phyloP scores from a whole-genome alignment of 2,888 invertebrate genomes.

The Apamea monoglypha region DNA sequence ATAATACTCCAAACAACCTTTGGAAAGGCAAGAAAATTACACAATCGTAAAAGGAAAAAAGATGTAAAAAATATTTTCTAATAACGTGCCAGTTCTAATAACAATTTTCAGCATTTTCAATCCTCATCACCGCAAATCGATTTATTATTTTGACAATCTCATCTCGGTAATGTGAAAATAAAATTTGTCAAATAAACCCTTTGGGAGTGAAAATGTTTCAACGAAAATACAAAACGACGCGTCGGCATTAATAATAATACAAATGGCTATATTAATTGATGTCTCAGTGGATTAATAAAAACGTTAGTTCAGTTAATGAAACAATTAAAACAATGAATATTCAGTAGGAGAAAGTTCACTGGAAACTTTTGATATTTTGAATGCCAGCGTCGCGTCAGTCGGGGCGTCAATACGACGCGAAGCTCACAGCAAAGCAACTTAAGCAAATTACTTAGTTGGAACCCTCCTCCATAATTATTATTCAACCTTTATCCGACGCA shows the following conservation, averaged over 20 bases:
- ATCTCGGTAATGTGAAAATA: conserved; percentile 52
- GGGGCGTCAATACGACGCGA: conserved; percentile 61
- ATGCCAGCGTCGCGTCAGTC: conserved; percentile 63
- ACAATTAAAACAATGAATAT: conserved; percentile 75
- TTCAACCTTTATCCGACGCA: conserved; percentile 85
- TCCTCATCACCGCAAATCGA: conserved; percentile 47
- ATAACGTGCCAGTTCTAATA: conserved; percentile 19
- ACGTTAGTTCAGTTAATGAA: conserved; percentile 69
- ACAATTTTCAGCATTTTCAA: conserved; percentile 30
- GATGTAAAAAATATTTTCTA: not conserved
- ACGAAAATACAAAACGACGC: conserved; percentile 40
- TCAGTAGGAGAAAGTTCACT: conserved; percentile 69
- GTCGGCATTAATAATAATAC: conserved; percentile 46
- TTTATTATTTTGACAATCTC: conserved; percentile 56
- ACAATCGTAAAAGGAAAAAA: not conserved
- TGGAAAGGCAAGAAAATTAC: not conserved
- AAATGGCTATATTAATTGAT: conserved; percentile 48
- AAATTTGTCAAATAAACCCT: conserved; percentile 51
- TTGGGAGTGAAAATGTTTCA: conserved; percentile 47
- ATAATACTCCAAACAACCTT: not conserved
- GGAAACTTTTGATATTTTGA: conserved; percentile 75
- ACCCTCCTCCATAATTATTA: conserved; percentile 83
- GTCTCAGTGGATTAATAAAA: conserved; percentile 66
- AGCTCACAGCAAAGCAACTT: conserved; percentile 77
- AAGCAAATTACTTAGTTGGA: conserved; percentile 78